Evolutionary conservation across 2,113 vertebrate genomes (phyloP).

Genomic region (Callorhinus ursinus): DNA sequence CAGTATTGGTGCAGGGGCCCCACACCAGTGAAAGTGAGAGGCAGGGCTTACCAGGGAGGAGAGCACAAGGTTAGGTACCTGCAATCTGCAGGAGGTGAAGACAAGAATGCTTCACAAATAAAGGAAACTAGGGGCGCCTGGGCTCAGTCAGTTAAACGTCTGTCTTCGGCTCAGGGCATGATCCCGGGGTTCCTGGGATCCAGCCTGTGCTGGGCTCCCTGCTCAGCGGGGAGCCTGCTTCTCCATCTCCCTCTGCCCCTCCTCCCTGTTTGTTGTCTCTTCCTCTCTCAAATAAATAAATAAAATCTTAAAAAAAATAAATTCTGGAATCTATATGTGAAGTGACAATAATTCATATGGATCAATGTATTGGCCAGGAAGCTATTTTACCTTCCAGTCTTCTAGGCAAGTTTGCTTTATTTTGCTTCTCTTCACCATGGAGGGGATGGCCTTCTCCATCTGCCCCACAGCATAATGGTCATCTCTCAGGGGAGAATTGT

Average conservation of each 20-base stretch:
- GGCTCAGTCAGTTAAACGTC: background rate
- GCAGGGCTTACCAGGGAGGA: conserved; percentile 37
- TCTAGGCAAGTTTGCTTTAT: background rate
- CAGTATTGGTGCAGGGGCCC: background rate
- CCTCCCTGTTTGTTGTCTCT: too few species aligned
- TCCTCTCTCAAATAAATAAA: too few species aligned
- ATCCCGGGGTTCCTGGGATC: background rate
- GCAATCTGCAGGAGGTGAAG: conserved; percentile 41
- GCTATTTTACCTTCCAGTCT: background rate
- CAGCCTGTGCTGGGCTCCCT: too few species aligned
- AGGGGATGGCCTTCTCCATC: too few species aligned
- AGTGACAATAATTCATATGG: background rate
- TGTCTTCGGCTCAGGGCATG: background rate
- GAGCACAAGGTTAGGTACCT: conserved; percentile 2
- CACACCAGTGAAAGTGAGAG: conserved; percentile 11
- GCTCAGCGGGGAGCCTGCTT: too few species aligned
- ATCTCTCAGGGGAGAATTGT: background rate
- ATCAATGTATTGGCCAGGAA: background rate
- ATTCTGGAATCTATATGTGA: background rate
- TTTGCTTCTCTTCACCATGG: background rate
- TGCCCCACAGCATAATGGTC: background rate
- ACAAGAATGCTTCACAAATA: background rate
- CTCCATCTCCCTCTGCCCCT: too few species aligned
- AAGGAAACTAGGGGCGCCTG: background rate
- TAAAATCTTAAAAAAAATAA: too few species aligned